Evolutionary conservation across 2,797 vertebrate genomes (phyloP), one percentile per base, ranked within the genome.

Genomic region (Heteromormyrus szaboi): DNA sequence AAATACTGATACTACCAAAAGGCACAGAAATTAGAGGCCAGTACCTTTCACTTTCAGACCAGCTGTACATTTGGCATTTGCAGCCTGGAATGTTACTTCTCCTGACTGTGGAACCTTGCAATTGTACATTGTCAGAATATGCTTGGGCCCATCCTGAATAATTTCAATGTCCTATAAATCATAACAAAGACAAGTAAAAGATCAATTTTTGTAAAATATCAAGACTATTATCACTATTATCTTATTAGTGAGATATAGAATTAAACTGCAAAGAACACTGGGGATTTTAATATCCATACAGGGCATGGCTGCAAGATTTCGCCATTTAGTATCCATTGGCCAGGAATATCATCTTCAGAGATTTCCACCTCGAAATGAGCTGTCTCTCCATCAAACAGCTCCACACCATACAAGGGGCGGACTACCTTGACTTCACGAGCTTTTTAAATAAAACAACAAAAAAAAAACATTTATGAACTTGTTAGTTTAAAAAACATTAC

Each of bases 11-110:
- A 48, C 72, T 1, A 25, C 22, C 50, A 84, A 12, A 50, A 0
- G 29, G 51, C 41, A 41, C 14, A 68, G 33, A 54, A 53, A 51
- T 19, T 6, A 2, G 37, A 87, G 41, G 54, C 72, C 88, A 91
- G 50, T 95, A 99, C 99, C 98, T 98, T 99, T 99, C 81, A 99
- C 98, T 98, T 99, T 99, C 89, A 99, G 95, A 91, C 97, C 98
- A 79, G 98, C 97, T 86, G 97, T 95, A 59, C 97, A 99, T 90
- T 97, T 99, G 90, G 98, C 98, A 46, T 98, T 99, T 90, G 98
- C 98, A 4, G 97, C 98, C 56, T 97, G 96, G 94, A 99, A 99
- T 59, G 94, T 96, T 90, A 99, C 92, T 92, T 99, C 97, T 91
- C 99, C 99, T 0, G 98, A 96, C 95, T 97, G 98, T 90, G 97